phyloP scores from a whole-genome alignment of 2,888 invertebrate species.

The Limenitis camilla region DNA sequence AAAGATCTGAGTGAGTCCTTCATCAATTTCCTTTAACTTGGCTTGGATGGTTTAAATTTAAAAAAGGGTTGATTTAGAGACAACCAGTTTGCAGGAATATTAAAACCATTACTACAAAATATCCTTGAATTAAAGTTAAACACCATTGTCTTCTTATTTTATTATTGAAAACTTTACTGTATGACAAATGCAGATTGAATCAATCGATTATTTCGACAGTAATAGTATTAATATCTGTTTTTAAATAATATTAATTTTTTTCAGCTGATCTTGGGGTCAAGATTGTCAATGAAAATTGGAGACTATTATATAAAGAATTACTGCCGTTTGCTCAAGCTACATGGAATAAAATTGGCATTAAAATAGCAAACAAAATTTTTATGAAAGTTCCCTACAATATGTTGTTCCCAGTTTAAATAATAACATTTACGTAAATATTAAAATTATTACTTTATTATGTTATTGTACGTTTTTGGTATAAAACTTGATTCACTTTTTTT shows the following conservation, averaged over 20 bases:
- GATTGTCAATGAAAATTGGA: constrained; percentile 77
- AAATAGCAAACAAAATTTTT: constrained; percentile 70
- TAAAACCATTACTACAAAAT: no score
- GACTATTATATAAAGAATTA: constrained; percentile 70
- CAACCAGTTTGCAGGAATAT: no score
- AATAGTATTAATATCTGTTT: not conserved
- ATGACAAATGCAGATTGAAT: no score
- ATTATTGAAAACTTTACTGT: no score
- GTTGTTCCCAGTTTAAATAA: constrained; percentile 27
- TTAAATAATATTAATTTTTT: constrained; percentile 32
- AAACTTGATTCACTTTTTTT: no score
- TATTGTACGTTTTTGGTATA: no score
- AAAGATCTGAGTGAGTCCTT: constrained; percentile 74
- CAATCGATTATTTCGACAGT: no score
- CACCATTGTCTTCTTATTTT: no score
- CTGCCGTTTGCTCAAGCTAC: constrained; percentile 70
- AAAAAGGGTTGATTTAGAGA: no score
- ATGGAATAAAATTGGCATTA: constrained; percentile 72
- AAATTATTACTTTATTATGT: no score
- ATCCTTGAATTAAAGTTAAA: no score
- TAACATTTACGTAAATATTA: not conserved
- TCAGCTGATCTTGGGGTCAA: constrained; percentile 70
- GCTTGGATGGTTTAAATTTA: no score
- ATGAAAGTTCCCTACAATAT: constrained; percentile 69
- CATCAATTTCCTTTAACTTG: not conserved